Base-by-base conservation (phyloP, 2,797 vertebrate species). In the Serranus cabrilla region DNA sequence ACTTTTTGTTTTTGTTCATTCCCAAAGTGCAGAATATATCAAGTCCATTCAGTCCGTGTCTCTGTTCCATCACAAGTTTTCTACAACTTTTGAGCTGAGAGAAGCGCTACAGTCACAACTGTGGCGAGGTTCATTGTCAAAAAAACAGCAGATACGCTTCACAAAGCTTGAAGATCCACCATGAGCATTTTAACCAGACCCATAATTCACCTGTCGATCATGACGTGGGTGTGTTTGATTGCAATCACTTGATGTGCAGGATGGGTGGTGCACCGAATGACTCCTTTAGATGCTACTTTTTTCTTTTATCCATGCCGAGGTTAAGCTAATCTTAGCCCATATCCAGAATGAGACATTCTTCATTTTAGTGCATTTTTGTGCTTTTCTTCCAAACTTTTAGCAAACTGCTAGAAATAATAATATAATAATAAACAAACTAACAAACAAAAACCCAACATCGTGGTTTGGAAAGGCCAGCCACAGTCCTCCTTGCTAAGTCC, bases 161-260 rank as follows among this genome's bases (percentile, higher is more conserved):
- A 68, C 11, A 34, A 16, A 34, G 27, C 27, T 12, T 1, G 11
- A 47, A 2, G 5, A 16, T 49, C 7, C 13, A n/a, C 27, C 27
- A 3, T 17, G 20, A 64, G 17, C 17, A 45, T 18, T 27, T 63
- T 42, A 18, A 11, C 21, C 14, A 20, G n/a, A 43, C 64, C 17
- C 64, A 66, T 25, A 27, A 55, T 66, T 39, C 62, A 52, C 62
- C 49, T 40, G 47, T 64, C 18, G 10, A 23, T 64, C 16, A 11
- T 7, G 3, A 9, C 11, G 14, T 40, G 21, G 56, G 17, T 60
- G 37, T 18, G 37, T 61, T 34, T 61, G 25, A 21, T 34, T 61
- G 34, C 5, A 7, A 21, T 46, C 18, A 62, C 12, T 6, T 43
- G 7, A 34, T 16, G 3, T 40, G 27, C 21, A 20, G 11, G 4